Base-by-base conservation (phyloP, 2,888 invertebrate species). In the Liopterus haemorrhoidalis region DNA sequence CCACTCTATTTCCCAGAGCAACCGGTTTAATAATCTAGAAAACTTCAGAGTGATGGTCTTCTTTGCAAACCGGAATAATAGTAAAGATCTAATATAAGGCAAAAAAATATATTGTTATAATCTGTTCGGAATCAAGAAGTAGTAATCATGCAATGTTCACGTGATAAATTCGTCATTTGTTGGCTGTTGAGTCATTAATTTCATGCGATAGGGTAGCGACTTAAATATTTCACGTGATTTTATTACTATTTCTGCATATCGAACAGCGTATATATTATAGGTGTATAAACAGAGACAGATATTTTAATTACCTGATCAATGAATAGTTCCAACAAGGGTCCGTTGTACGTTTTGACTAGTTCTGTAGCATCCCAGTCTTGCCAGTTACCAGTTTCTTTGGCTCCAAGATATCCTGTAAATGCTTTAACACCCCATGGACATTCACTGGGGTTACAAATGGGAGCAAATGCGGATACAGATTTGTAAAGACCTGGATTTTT, bases 381-480 rank as follows among this genome's bases (percentile, higher is more conserved):
- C 91, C 92, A 92, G 2, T 57, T 56, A 15, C 74, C 71, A n/a
- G 66, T 69, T 54, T 81, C 78, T 44, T 78, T 69, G 4, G 75
- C 72, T 6, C 89, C 88, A 37, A 93, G 67, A 63, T 91, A 93
- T 0, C 88, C 88, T 40, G 71, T 70, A 44, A 95, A 85, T 3
- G 85, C 89, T 62, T 91, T 93, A 25, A 76, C 69, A 0, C 97
- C 96, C 94, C 94, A 96, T 0, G 83, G 78, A 54, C 87, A 84
- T 41, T 81, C 71, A 2, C 71, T 76, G 0, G 97, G 95, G 68
- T 96, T 92, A 54, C 85, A 82, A 59, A 97, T 94, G 0, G 99
- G 95, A 3, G 97, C 82, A 73, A 99, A 96, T 4, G 92, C 94
- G 50, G 95, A 94, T 0, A 94, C 92, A 5, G 85, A 81, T 59